phyloP scores from a whole-genome alignment of 2,888 invertebrate genomes.

The Rhagonycha fulva region DNA sequence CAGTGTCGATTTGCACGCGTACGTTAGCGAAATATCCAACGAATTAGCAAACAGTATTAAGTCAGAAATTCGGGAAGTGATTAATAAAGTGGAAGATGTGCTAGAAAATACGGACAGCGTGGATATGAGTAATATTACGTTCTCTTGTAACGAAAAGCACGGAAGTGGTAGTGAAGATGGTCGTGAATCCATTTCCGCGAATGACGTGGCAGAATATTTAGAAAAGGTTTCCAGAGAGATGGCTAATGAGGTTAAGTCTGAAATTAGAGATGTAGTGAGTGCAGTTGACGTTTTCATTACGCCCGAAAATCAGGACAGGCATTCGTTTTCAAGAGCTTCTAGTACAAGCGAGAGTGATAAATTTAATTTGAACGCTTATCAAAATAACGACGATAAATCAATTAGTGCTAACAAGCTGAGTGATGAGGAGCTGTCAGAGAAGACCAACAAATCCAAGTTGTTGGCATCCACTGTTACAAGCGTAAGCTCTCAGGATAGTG shows the following conservation, averaged over 20 bases:
- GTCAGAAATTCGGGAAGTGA: slow-evolving; percentile 80
- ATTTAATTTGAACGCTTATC: slow-evolving; percentile 29
- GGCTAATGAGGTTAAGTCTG: slow-evolving; percentile 79
- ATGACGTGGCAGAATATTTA: slow-evolving; percentile 76
- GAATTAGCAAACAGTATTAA: slow-evolving; percentile 81
- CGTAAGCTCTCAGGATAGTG: slow-evolving; percentile 77
- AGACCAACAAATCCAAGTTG: slow-evolving; percentile 60
- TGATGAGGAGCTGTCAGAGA: slow-evolving; percentile 59
- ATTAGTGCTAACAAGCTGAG: slow-evolving; percentile 62
- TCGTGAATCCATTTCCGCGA: slow-evolving; percentile 72
- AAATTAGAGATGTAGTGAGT: slow-evolving; percentile 74
- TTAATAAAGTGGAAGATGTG: slow-evolving; percentile 79
- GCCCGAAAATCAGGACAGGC: slow-evolving; percentile 48
- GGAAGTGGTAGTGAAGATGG: slow-evolving; percentile 64
- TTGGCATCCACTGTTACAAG: slow-evolving; percentile 70
- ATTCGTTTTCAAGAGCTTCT: slow-evolving; percentile 46
- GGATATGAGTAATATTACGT: slow-evolving; percentile 54
- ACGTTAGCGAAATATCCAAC: slow-evolving; percentile 77
- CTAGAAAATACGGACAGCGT: slow-evolving; percentile 69
- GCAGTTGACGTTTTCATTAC: slow-evolving; percentile 67
- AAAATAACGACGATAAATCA: slow-evolving; percentile 51
- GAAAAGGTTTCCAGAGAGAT: slow-evolving; percentile 79
- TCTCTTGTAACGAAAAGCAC: slow-evolving; percentile 48
- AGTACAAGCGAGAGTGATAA: slow-evolving; percentile 46
- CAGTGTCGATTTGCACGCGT: slow-evolving; percentile 70